Base-by-base conservation (phyloP, 2,888 invertebrate species). In the Agonopterix heracliana region DNA sequence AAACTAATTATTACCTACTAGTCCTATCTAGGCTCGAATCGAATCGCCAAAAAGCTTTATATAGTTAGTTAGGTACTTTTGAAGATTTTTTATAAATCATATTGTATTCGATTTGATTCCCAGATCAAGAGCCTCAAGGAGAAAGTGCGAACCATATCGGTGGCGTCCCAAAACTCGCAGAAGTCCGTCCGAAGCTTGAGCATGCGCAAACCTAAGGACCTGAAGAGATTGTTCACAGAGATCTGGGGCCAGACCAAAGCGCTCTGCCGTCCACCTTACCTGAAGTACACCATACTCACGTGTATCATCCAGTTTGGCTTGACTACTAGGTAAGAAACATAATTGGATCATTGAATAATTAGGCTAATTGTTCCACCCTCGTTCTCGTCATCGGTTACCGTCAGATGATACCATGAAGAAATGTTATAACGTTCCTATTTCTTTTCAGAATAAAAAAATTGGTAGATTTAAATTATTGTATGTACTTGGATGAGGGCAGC, bases 301-400 rank as follows among this genome's bases (percentile, higher is more conserved):
- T 94, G 96, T 73, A 89, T 93, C 41, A 94, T 96, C 60, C 95
- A 96, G 71, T 96, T 96, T 74, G 95, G 96, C 61, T 81, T 95
- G 53, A 95, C 95, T 41, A 93, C 94, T 47, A 93, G 92, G 93
- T 93, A 76, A 64, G 3, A 14, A 14, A 35, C 5, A 9, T 9
- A 44, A 26, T 9, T 44, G 35, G 26, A 26, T 26, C 5, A 26
- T 26, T 26, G 26, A 26, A 26, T 26, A 26, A 26, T 26, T 26
- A 26, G 3, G 26, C 26, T 26, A 26, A 3, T 2, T 17, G 17
- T 26, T 26, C 26, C 26, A 26, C 26, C 26, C 26, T 26, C 26
- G 26, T 5, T 26, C 3, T 26, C 26, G 26, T 26, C 26, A 1
- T 26, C 26, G 26, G 5, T 26, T 26, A 26, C 26, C 26, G 26